Conservation (phyloP, 2,888 invertebrate species). For the Synergus gifuensis region DNA sequence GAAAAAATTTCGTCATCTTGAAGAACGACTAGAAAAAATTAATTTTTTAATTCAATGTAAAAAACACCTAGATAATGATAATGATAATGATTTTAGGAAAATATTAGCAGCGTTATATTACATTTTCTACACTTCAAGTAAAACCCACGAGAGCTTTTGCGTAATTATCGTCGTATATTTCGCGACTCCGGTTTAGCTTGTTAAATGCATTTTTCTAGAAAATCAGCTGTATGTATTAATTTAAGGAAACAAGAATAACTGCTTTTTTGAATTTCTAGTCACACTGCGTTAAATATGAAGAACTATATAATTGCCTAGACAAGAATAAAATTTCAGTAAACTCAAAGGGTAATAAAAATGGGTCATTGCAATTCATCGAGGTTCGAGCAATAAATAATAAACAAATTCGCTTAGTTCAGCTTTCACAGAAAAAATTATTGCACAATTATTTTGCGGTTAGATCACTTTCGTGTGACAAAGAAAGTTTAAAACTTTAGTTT, state of each 20-base stretch:
- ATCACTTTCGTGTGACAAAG: background rate
- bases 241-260: background rate
- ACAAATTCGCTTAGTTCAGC: background rate
- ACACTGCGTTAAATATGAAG: background rate
- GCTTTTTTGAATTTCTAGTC: background rate
- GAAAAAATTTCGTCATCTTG: background rate
- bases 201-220: constrained; percentile 5
- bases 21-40: background rate
- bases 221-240: background rate
- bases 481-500: background rate
- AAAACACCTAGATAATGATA: background rate
- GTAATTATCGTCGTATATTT: constrained; percentile 17
- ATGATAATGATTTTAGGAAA: background rate
- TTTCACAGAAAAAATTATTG: background rate
- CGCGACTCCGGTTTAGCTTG: constrained; percentile 33
- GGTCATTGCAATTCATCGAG: background rate
- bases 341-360: background rate
- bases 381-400: background rate
- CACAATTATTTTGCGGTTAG: background rate
- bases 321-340: background rate
- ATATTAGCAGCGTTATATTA: background rate
- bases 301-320: background rate
- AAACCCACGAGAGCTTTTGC: constrained; percentile 25
- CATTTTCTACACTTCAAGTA: background rate
- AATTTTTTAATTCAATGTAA: background rate